Percentiles rank a stretch among this genome's conserved stretches.
Evolutionary conservation across 2,113 vertebrate species (phyloP).

Genomic region (Elanoides forficatus): DNA sequence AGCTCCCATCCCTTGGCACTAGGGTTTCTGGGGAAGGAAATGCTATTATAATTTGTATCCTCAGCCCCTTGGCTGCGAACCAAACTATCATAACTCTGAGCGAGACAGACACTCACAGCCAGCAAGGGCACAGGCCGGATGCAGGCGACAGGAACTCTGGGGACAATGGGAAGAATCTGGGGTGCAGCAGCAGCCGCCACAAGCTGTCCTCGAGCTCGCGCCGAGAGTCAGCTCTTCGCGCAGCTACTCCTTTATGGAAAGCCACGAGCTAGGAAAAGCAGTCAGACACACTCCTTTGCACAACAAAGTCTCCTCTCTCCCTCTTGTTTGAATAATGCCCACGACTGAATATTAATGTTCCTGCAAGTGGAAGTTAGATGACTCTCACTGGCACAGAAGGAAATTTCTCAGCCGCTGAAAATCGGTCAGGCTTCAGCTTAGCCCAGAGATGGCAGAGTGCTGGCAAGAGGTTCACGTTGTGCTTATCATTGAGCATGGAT

Average conservation of each 20-base stretch:
- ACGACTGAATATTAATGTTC: neutral
- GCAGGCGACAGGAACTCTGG: conserved; percentile 50
- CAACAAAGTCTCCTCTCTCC: neutral
- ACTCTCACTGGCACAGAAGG: neutral
- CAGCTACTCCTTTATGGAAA: neutral
- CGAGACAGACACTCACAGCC: neutral
- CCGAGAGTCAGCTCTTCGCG: neutral
- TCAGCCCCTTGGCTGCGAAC: conserved; percentile 37
- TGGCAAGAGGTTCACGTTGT: neutral
- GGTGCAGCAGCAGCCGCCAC: neutral
- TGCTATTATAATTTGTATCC: neutral
- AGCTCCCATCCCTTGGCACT: conserved; percentile 33
- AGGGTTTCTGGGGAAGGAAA: conserved; percentile 35
- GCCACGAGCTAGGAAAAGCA: neutral
- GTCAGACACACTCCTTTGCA: neutral
- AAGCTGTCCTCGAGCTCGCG: neutral
- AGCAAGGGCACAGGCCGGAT: conserved; percentile 30
- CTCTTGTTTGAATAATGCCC: neutral
- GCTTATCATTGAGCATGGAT: neutral
- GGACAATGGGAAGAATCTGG: conserved; percentile 44
- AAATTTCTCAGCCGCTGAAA: neutral
- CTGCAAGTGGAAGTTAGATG: neutral
- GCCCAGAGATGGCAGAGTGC: neutral
- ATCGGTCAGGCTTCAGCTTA: neutral
- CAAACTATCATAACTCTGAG: neutral